Evolutionary conservation across 2,888 invertebrate species (phyloP), one percentile per base, ranked within the genome.

Genomic region (Nezara viridula): DNA sequence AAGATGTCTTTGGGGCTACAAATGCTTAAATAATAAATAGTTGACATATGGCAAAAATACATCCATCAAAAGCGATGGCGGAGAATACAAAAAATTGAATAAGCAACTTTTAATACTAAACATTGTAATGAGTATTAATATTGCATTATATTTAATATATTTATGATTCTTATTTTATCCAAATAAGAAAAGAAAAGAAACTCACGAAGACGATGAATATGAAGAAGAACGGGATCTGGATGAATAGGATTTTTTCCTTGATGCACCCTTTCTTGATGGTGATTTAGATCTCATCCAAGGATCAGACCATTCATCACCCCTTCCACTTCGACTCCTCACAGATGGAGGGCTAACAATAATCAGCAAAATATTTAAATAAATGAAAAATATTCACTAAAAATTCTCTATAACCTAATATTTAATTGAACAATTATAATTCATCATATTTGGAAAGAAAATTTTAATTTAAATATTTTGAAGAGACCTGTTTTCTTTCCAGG

Each of bases 231-330:
- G 81, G 12, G 90, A 90, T 50, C 89, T 81, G 3, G 96, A 95
- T 90, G 96, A 96, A 92, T 96, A 96, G 37, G 96, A 96, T 90
- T 95, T 95, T 92, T 94, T 92, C 91, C 94, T 92, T 0, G 90
- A 91, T 40, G 92, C 92, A 50, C 92, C 90, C 60, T 93, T 92
- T 85, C 92, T 91, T n/a, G 86, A 91, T 0, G 95, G 95, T 7
- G 95, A 95, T 91, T 96, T 96, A 6, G 95, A 95, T 52, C 96
- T 93, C 96, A 97, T 97, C 98, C 98, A 98, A 0, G 98, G 98
- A 93, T 98, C 98, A 81, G 96, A 96, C 98, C 98, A 98, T 92
- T 98, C 98, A 92, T 98, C 98, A n/a, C 91, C 92, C 86, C 91
- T 77, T 32, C 90, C 90, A n/a, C 90, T 85, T 21, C 89, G 86